Base-by-base conservation (phyloP, 2,888 invertebrate species). In the Pristionchus fissidentatus region DNA sequence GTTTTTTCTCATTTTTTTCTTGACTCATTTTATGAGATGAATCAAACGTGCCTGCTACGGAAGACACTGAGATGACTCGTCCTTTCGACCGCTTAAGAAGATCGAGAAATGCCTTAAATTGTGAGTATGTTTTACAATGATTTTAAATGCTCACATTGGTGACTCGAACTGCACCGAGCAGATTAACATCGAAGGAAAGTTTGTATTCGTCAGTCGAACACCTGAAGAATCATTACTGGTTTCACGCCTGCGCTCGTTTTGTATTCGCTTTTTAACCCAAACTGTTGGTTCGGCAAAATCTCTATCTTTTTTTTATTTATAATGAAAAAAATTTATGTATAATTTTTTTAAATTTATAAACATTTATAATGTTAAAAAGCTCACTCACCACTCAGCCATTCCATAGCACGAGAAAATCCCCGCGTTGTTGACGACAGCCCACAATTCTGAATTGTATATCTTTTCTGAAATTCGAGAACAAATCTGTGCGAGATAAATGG, bases 371-470 rank as follows among this genome's bases (percentile, higher is more conserved):
- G n/a, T n/a, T n/a, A n/a, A n/a, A n/a, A n/a, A n/a, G n/a, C n/a
- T n/a, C n/a, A n/a, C n/a, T n/a, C n/a, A 60, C 96, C 97, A 97
- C 92, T 97, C 97, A 91, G 95, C 96, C 93, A 96, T 96, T 0
- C 96, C 97, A 90, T 96, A 95, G 57, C 95, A 95, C 41, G 83
- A 81, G 95, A 96, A 96, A 0, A 96, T 94, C 0, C 96, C 97
- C 0, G 97, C 96, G 92, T 97, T 96, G 93, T 97, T 97, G 66
- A 97, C 95, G 84, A 97, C 94, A 79, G 96, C 96, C 97, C 97
- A 97, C 70, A 97, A 93, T 86, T 93, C 96, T 96, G 92, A 55
- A 86, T 43, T 19, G 26, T 1, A 29, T 10, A 10, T 19, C 19
- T 19, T 49, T n/a, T n/a, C n/a, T n/a, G n/a, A n/a, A n/a, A n/a